Conservation (phyloP, 2,113 vertebrate genomes). For the Nesoenas mayeri region DNA sequence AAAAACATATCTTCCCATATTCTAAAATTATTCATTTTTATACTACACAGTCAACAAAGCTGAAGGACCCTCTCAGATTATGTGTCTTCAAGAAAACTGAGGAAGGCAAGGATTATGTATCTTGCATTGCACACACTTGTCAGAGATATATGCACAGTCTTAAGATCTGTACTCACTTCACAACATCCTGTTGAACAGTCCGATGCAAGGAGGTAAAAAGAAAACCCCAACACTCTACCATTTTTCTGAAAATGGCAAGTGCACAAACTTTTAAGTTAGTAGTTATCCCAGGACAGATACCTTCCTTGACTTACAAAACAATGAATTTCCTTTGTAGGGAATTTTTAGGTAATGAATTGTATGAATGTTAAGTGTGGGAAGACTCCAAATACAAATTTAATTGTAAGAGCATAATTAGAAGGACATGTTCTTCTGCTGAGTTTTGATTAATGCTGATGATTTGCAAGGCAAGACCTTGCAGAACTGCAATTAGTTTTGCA, state of each 20-base stretch:
- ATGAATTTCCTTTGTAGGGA: not conserved
- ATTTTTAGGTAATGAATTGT: not conserved
- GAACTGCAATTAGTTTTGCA: not conserved
- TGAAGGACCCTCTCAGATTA: not conserved
- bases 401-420: not conserved
- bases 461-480: not conserved
- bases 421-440: not conserved
- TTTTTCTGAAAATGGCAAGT: not conserved
- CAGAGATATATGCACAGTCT: not conserved
- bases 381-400: not conserved
- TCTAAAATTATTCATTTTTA: not conserved
- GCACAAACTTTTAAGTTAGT: not conserved
- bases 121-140: not conserved
- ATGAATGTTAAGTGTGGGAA: not conserved
- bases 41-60: not conserved
- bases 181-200: not conserved
- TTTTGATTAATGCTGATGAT: not conserved
- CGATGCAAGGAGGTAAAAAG: not conserved
- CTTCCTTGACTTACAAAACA: not conserved
- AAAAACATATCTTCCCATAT: not conserved
- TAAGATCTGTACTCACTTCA: not conserved
- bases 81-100: not conserved
- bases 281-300: not conserved
- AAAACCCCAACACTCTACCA: not conserved
- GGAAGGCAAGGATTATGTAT: not conserved